Evolutionary conservation across 2,797 vertebrate genomes (phyloP).

Genomic region (Acanthis flammea): DNA sequence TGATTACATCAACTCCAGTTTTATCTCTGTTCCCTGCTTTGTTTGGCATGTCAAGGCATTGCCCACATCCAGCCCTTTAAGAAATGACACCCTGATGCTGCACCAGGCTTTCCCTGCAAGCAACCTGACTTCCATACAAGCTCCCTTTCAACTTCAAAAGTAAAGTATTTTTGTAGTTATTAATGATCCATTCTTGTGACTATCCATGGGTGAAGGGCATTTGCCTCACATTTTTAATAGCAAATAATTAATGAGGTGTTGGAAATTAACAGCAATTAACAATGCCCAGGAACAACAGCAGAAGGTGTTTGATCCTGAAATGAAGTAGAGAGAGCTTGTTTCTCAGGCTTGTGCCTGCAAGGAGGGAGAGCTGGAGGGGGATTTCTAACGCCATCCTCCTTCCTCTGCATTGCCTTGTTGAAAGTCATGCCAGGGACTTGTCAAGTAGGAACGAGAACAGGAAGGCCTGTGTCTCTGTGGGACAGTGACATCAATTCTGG

Average conservation of each 20-base stretch:
- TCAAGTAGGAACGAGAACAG: not conserved
- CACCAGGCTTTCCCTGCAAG: slow-evolving; percentile 1
- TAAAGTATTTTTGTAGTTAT: slow-evolving; percentile 62
- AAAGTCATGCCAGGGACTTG: not conserved
- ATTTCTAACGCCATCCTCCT: not conserved
- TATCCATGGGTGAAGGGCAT: slow-evolving; percentile 71
- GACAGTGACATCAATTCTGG: not conserved
- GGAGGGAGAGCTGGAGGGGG: not conserved
- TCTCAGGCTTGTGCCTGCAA: slow-evolving; percentile 1
- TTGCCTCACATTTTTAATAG: slow-evolving; percentile 70
- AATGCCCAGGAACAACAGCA: slow-evolving; percentile 59
- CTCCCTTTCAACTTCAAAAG: slow-evolving; percentile 50
- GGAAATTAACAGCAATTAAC: slow-evolving; percentile 79
- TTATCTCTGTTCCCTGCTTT: not conserved
- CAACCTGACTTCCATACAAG: not conserved
- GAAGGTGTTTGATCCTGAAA: slow-evolving; percentile 61
- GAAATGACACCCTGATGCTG: not conserved
- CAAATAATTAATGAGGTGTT: slow-evolving; percentile 76
- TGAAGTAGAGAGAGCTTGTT: slow-evolving; percentile 23
- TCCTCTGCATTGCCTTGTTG: not conserved
- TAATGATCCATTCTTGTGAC: slow-evolving; percentile 63
- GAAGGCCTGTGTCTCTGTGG: not conserved
- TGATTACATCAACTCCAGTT: not conserved
- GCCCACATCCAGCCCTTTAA: not conserved
- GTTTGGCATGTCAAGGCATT: not conserved